phyloP scores from a whole-genome alignment of 2,113 vertebrate genomes.

The Elgaria multicarinata region DNA sequence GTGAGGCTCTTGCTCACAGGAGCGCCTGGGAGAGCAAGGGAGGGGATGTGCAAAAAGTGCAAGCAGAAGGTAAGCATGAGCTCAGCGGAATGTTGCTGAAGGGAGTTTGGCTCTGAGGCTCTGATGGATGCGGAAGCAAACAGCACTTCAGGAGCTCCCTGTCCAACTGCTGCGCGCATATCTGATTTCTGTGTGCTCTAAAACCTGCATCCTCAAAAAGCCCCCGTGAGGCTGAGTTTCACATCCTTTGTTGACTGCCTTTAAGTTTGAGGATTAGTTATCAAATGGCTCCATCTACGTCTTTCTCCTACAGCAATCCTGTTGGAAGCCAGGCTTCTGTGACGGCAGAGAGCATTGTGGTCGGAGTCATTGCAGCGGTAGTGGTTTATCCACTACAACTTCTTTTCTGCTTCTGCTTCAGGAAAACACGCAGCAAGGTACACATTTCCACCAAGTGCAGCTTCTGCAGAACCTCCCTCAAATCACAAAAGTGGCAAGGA shows the following conservation, averaged over 20 bases:
- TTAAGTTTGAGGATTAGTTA: not conserved
- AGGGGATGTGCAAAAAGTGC: not conserved
- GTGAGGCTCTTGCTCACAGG: conserved; percentile 53
- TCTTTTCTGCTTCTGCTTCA: conserved; percentile 79
- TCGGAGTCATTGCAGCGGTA: conserved; percentile 74
- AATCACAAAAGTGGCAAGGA: not conserved
- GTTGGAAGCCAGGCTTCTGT: conserved; percentile 23
- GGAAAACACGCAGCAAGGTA: conserved; percentile 76
- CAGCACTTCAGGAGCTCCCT: not conserved
- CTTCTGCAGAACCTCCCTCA: not conserved
- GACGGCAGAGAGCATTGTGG: conserved; percentile 68
- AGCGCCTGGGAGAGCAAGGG: not conserved
- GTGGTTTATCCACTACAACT: conserved; percentile 80
- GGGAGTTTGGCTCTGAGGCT: not conserved
- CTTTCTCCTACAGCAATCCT: conserved; percentile 4
- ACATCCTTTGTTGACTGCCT: not conserved
- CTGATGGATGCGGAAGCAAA: not conserved
- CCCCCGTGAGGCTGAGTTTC: not conserved
- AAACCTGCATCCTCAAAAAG: not conserved
- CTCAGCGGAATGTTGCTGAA: not conserved
- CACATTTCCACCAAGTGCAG: not conserved
- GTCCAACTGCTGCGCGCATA: not conserved
- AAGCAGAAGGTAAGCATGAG: not conserved
- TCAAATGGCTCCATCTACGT: not conserved
- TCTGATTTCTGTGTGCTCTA: not conserved